phyloP scores from a whole-genome alignment of 1,140 invertebrate species.

The Diorhabda sublineata region DNA sequence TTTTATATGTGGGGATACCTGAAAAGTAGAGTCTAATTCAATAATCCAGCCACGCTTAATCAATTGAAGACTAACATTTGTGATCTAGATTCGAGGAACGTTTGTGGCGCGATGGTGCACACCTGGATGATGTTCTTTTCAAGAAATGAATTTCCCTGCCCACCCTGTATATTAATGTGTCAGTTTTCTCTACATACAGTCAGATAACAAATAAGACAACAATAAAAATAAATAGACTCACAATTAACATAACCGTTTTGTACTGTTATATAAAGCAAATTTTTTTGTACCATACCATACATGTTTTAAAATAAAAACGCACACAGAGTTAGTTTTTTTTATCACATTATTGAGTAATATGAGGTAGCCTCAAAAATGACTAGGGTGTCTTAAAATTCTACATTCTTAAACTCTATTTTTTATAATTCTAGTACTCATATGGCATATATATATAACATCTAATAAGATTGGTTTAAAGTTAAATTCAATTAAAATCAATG shows the following conservation, averaged over 20 bases:
- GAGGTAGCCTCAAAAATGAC: constrained; percentile 1
- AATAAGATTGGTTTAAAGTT: neutral
- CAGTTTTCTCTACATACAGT: too few species aligned
- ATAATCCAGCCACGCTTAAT: too few species aligned
- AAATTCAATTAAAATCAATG: neutral
- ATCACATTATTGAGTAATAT: neutral
- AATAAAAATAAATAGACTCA: neutral
- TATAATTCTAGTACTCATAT: neutral
- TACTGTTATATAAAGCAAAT: constrained; percentile 1
- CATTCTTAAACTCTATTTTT: neutral
- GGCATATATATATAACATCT: neutral
- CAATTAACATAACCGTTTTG: neutral
- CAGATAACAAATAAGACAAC: neutral
- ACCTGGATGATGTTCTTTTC: too few species aligned
- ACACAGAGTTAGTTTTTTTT: neutral
- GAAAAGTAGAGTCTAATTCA: too few species aligned
- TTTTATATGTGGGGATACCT: too few species aligned
- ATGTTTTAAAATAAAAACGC: neutral
- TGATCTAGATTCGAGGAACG: too few species aligned
- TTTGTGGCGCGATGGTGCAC: too few species aligned
- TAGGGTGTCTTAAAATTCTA: neutral
- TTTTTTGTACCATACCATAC: neutral
- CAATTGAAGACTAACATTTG: too few species aligned
- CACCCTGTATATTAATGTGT: too few species aligned
- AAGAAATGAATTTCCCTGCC: too few species aligned